Evolutionary conservation across 2,797 vertebrate genomes (phyloP), one percentile per base, ranked within the genome.

Genomic region (Hydrolagus colliei): DNA sequence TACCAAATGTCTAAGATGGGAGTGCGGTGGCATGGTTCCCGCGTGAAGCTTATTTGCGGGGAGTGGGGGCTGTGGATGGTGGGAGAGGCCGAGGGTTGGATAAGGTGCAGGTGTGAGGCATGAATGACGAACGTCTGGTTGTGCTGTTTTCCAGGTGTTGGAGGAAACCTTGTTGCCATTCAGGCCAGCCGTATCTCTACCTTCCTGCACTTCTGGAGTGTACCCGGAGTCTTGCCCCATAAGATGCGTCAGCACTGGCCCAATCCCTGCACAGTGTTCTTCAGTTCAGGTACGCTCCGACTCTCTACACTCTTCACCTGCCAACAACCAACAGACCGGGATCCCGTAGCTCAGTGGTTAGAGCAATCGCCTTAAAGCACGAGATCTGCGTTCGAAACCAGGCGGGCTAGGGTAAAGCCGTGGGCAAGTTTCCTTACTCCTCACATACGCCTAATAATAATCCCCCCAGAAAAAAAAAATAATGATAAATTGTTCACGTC

Each of bases 121-220:
- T 52, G 3, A 52, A 52, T 52, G 41, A 52, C 41, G 41, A 52
- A 52, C 41, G 6, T 52, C 41, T 52, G 41, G 41, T 52, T 52
- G 41, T 3, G 41, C 41, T 52, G 41, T 52, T 52, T 88, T 9
- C 0, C 86, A 99, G 97, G 97, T 89, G 97, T 98, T 16, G 98
- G 96, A 4, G 98, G 97, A 73, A 99, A 99, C 90, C 91, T 99
- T 89, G 98, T 97, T 0, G 97, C 97, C 87, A 97, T 99, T 89
- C 98, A 99, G 91, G 97, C 96, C 86, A 99, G 97, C 88, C 94
- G 97, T 72, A 95, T 98, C 89, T 99, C 98, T 1, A 99, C 98
- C 59, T 97, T 95, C 91, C 94, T 99, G 86, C 97, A 99, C 88
- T 95, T 94, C 87, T 96, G 96, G 94, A 96, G 96, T 88, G 89